Evolutionary conservation across 2,888 invertebrate genomes (phyloP).

Genomic region (Ferrisia virgata): DNA sequence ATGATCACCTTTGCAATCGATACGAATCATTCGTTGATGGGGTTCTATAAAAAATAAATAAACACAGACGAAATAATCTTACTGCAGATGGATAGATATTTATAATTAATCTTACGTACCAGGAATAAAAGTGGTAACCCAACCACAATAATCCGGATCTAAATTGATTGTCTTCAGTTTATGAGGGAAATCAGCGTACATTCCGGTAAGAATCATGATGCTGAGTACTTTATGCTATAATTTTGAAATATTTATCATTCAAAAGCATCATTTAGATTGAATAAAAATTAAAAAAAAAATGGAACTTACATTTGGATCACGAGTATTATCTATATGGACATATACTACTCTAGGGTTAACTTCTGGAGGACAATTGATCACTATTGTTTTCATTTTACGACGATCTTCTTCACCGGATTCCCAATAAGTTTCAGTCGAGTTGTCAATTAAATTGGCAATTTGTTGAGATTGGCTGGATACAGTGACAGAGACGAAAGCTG

Average conservation of each 20-base stretch:
- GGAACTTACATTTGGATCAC: slow-evolving; percentile 77
- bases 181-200: slow-evolving; percentile 74
- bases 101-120: slow-evolving; percentile 56
- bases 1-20: slow-evolving; percentile 89
- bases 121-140: slow-evolving; percentile 82
- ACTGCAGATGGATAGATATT: background rate
- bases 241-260: background rate
- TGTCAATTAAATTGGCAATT: slow-evolving; percentile 87
- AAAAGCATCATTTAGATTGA: background rate
- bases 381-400: slow-evolving; percentile 84
- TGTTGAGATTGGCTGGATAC: slow-evolving; percentile 92
- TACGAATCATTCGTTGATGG: slow-evolving; percentile 63
- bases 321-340: slow-evolving; percentile 90
- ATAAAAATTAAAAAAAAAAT: slow-evolving; percentile 56
- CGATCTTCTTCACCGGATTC: slow-evolving; percentile 96
- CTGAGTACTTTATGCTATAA: slow-evolving; percentile 83
- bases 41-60: slow-evolving; percentile 52
- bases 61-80: background rate
- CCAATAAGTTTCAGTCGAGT: slow-evolving; percentile 98
- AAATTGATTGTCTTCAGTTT: slow-evolving; percentile 81
- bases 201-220: slow-evolving; percentile 80
- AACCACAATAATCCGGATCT: slow-evolving; percentile 79
- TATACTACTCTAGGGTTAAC: slow-evolving; percentile 72
- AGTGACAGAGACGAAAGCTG: slow-evolving; percentile 71
- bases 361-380: slow-evolving; percentile 63